phyloP scores from a whole-genome alignment of 2,113 vertebrate species.

The Nothocercus julius region DNA sequence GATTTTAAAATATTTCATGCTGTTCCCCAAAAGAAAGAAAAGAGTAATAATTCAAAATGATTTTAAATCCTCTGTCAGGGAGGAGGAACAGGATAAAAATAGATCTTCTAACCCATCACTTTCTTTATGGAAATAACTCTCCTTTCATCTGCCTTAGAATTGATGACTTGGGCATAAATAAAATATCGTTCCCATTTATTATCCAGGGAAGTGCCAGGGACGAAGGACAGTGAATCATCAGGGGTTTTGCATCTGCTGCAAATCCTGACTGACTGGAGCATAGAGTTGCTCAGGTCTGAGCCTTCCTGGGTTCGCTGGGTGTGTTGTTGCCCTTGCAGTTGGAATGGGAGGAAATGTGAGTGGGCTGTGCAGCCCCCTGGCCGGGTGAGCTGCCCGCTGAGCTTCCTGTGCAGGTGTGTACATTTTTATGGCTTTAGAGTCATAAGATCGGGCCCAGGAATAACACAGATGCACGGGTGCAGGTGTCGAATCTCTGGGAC shows the following conservation, averaged over 20 bases:
- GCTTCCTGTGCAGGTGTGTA: background rate
- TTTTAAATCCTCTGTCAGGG: slow-evolving; percentile 29
- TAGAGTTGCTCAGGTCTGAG: background rate
- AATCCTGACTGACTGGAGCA: slow-evolving; percentile 24
- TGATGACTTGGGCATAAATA: slow-evolving; percentile 50
- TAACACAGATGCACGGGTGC: rapidly evolving
- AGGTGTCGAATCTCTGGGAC: background rate
- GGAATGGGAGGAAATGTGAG: background rate
- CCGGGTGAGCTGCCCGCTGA: background rate
- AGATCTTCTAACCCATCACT: slow-evolving; percentile 48
- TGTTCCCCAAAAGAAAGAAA: background rate
- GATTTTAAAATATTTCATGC: background rate
- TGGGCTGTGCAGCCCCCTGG: background rate
- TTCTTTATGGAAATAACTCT: slow-evolving; percentile 21
- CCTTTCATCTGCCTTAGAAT: slow-evolving; percentile 42
- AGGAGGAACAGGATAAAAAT: slow-evolving; percentile 13
- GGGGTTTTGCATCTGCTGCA: slow-evolving; percentile 22
- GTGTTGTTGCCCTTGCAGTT: background rate
- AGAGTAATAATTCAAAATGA: background rate
- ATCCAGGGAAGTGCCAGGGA: slow-evolving; percentile 41
- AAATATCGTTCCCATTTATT: slow-evolving; percentile 61
- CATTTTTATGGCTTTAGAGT: background rate
- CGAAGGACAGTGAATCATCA: slow-evolving; percentile 52
- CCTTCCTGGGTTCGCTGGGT: background rate
- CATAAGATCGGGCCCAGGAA: background rate